Base-by-base conservation (phyloP, 2,797 vertebrate genomes). In the Phylloscopus collybita region DNA sequence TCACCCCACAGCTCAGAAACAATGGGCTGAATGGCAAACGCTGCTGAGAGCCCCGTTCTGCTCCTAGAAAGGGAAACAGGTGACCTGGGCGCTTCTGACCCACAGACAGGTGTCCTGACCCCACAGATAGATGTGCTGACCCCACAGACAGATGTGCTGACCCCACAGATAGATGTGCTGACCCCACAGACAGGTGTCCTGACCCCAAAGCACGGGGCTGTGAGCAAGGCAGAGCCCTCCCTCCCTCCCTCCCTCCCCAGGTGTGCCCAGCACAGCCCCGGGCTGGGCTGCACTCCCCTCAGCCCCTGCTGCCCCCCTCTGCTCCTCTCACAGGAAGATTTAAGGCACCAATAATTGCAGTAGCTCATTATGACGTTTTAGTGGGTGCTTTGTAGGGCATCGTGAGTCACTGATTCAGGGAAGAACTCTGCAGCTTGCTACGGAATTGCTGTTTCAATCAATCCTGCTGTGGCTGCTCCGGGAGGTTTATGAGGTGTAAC, bases 311-410 rank as follows among this genome's bases (percentile, higher is more conserved):
- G 29, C 64, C 60, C 75, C 21, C 0, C 82, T 45, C 62, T 59
- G 82, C 18, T 78, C 60, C 75, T 56, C 82, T 87, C 78, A 0
- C 30, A 16, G 26, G 12, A 90, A 94, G 95, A 97, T 95, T 96
- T 94, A 95, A 62, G 84, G 93, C 76, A 96, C 94, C 61, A 95
- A 95, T 93, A 96, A 97, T 75, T 61, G 86, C 17, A 57, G 88
- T 95, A 94, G 95, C 95, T 96, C 96, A 97, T 96, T 79, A 92
- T 97, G 97, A 97, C 92, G 59, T 92, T 96, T 98, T 96, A 96
- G 95, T 96, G 93, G 79, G 92, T 96, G 92, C 95, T 97, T 97
- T 97, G 96, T 96, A 90, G 96, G 90, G 76, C 91, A 95, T 49
- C 88, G 72, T 96, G 97, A 97, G 92, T 97, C 97, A 97, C 80